Evolutionary conservation across 2,797 vertebrate genomes (phyloP), one percentile per base, ranked within the genome.

Genomic region (Periophthalmus magnuspinnatus): DNA sequence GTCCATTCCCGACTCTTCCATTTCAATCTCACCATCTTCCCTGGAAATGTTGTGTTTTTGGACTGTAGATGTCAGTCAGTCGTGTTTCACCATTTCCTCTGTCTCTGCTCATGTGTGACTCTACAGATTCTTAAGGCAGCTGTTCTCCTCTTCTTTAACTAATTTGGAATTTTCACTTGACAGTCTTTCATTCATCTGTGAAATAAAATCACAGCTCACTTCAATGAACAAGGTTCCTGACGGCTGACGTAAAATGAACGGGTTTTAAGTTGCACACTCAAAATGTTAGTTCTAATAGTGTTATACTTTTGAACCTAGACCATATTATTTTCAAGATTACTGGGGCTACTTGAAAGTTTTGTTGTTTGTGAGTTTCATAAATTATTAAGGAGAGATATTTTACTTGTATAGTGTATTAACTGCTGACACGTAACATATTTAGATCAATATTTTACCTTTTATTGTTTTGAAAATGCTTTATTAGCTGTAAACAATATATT

Each of bases 1-100:
- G 77, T 48, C 56, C 66, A n/a, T 70, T 69, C 70, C 69, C 58
- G 70, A 38, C 77, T 61, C 67, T 82, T 85, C 75, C 70, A 77
- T 78, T 82, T 79, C 61, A 77, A 28, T 73, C 71, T 75, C 76
- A 59, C 38, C 54, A 14, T 77, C 32, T 50, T 58, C 28, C 6
- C 19, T 14, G n/a, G 13, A 47, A 22, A 28, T 5, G 24, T 16
- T 16, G 38, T 32, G n/a, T 47, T 71, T 71, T 65, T 28, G 10
- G 47, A 33, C 28, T 28, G 55, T 58, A 47, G 24, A 45, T 54
- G 36, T 33, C 33, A 34, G 28, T 41, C 59, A 38, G 52, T 47
- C 19, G 65, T 58, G 58, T 60, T 60, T 34, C 32, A 58, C 11
- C 54, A 16, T 7, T 17, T 34, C 3, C 17, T 34, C 3, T 33